Conservation (phyloP, 2,888 invertebrate species). For the Himalopsyche anomala region DNA sequence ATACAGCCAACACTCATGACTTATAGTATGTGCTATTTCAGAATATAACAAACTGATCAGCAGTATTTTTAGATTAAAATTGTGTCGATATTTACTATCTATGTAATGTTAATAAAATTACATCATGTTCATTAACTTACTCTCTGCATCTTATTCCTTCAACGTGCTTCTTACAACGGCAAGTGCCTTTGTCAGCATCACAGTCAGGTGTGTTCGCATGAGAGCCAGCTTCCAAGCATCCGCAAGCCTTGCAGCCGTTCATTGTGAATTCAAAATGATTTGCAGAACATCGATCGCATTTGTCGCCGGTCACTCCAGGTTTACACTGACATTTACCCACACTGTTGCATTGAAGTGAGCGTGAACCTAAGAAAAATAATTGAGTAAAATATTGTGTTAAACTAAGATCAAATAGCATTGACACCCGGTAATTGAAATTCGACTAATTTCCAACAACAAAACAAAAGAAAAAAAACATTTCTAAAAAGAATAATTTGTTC, state of each 20-base stretch:
- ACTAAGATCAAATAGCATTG: neutral
- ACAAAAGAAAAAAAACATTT: no score
- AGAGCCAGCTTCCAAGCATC: constrained; percentile 91
- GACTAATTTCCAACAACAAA: no score
- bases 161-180: constrained; percentile 93
- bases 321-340: constrained; percentile 97
- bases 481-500: no score
- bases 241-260: constrained; percentile 95
- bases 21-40: no score
- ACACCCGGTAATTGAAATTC: no score
- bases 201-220: constrained; percentile 88
- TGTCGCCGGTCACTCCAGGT: constrained; percentile 95
- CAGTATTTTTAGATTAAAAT: no score
- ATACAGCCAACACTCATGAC: no score
- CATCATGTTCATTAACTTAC: constrained; percentile 71
- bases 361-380: constrained; percentile 80
- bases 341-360: constrained; percentile 92
- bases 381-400: neutral
- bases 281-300: constrained; percentile 89
- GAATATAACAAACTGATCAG: no score
- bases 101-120: no score
- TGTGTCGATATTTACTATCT: no score
- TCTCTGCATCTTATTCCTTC: constrained; percentile 96
- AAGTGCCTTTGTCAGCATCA: constrained; percentile 87
- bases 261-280: constrained; percentile 94